These are phyloP conservation scores for Halcyon badia DNA, from an alignment of 2,797 vertebrate genomes.

Conservation along the genomic window DNA sequence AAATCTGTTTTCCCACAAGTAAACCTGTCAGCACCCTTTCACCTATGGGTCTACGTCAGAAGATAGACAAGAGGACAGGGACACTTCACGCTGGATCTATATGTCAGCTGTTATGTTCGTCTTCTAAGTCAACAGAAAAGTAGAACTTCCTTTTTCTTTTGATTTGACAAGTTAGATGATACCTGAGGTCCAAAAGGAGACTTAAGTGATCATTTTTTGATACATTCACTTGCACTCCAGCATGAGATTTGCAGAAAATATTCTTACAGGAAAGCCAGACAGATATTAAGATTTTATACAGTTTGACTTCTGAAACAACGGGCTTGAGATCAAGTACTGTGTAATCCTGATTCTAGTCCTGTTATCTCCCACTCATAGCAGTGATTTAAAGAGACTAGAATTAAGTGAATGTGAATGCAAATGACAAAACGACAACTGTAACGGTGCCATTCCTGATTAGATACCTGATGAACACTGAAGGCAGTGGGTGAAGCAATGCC, in stretches of 20 bases:
- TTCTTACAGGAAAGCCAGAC: not conserved
- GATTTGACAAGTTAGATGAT: not conserved
- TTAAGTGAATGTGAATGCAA: not conserved
- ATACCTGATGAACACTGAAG: not conserved
- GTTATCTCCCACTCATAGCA: not conserved
- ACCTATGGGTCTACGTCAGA: not conserved
- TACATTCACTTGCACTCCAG: not conserved
- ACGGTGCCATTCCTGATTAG: not conserved
- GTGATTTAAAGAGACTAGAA: not conserved
- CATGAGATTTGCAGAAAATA: not conserved
- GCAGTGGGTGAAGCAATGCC: not conserved
- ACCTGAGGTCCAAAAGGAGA: not conserved
- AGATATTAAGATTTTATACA: not conserved
- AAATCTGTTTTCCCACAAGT: not conserved
- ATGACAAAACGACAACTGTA: not conserved
- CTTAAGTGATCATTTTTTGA: not conserved
- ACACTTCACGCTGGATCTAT: not conserved
- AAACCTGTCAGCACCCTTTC: not conserved
- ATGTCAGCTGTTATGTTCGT: not conserved
- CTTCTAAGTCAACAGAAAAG: not conserved
- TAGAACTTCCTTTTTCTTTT: not conserved
- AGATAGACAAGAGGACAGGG: not conserved
- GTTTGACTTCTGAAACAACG: not conserved
- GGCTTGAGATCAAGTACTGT: not conserved
- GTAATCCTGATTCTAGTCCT: not conserved